These are phyloP conservation scores for Suricata suricatta DNA, from an alignment of 2,113 vertebrate genomes.

Conservation along the genomic window DNA sequence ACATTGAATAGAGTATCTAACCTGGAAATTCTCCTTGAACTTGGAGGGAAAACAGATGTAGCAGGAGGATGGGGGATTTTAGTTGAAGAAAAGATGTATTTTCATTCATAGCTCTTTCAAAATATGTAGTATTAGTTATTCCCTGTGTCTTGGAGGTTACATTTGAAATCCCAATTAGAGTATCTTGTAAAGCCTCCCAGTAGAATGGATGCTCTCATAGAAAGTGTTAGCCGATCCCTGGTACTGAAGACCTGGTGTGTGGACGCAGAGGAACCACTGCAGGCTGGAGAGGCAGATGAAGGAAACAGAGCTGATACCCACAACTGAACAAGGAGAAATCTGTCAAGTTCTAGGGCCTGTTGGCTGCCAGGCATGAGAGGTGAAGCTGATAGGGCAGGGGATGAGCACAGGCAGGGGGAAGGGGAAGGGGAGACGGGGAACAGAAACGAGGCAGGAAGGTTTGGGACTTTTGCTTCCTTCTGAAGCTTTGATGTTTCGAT, in stretches of 20 bases:
- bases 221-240: not conserved
- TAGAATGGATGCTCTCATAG: not conserved
- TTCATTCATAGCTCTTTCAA: not conserved
- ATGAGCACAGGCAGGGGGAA: not conserved
- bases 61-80: not conserved
- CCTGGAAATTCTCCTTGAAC: not conserved
- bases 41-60: not conserved
- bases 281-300: not conserved
- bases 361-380: not conserved
- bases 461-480: not conserved
- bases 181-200: not conserved
- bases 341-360: not conserved
- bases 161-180: not conserved
- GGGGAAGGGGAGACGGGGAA: not conserved
- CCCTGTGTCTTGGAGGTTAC: not conserved
- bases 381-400: not conserved
- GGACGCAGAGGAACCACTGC: not conserved
- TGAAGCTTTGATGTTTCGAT: not conserved
- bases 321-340: not conserved
- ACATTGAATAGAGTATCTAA: not conserved
- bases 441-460: not conserved
- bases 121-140: not conserved
- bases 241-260: not conserved
- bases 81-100: not conserved
- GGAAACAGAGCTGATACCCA: not conserved